Base-by-base conservation (phyloP, 92 coral and sea anemone species). In the Muricea muricata region DNA sequence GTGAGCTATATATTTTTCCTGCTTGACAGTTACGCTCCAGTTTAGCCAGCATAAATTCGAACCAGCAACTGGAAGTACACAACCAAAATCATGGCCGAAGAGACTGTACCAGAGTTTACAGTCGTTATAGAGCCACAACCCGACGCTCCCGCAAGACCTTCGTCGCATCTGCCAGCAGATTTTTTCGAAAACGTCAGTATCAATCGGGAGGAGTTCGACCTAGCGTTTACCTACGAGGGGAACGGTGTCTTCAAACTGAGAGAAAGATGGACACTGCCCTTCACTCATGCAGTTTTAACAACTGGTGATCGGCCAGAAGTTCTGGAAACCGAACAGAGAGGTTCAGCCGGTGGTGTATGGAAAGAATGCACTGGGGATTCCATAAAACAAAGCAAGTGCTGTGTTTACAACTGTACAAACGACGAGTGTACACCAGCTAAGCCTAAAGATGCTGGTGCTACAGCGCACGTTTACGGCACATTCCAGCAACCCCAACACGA, bases 391-490 rank as follows among this genome's bases (percentile, higher is more conserved):
- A 11, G 2, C 18, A 3, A 48, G 18, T 48, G 56, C 10, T 48
- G 56, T 20, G 56, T 48, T 48, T 48, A 7, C 56, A 48, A 48
- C 56, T 8, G 56, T 48, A 17, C 56, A 11, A 48, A 48, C 56
- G 18, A 17, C 12, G 18, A 48, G 56, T 48, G 56, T 15, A 48
- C 56, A 48, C 68, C 46, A 30, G 67, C 21, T 77, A 20, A 13
- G 4, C 67, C 69, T 48, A 40, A 76, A 50, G 20, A 1, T 11
- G 82, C 82, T 26, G 24, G 82, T n/a, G 82, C 82, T 42, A 76
- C 82, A 76, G 82, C 82, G 0, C 82, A 76, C 21, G 82, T 76
- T 29, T 76, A 75, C 67, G 81, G 40, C 67, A 54, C 41, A 28
- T 50, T 54, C n/a, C 82, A 77, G 67, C 30, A 14, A 32, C 32